Evolutionary conservation across 2,113 vertebrate species (phyloP).

Genomic region (Cygnus buccinator): DNA sequence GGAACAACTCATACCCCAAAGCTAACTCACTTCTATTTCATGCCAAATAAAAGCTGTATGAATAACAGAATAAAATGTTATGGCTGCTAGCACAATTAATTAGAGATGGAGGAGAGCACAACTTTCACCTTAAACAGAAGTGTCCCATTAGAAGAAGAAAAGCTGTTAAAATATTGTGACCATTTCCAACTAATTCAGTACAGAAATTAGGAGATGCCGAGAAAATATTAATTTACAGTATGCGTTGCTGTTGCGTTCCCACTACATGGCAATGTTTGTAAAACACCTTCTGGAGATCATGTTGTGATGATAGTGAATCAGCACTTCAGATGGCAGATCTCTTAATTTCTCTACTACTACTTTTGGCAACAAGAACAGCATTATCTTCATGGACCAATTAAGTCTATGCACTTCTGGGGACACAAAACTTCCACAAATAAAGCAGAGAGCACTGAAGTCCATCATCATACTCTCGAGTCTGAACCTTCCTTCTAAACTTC

Average conservation of each 20-base stretch:
- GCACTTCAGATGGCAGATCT: background rate
- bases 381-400: background rate
- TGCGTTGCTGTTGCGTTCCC: background rate
- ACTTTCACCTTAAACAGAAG: conserved; percentile 63
- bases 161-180: conserved; percentile 39
- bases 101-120: conserved; percentile 59
- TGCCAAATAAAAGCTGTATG: conserved; percentile 71
- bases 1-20: conserved; percentile 45
- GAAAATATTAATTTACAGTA: conserved; percentile 29
- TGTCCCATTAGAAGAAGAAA: conserved; percentile 42
- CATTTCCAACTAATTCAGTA: background rate
- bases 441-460: background rate
- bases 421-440: background rate
- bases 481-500: background rate
- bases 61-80: conserved; percentile 70
- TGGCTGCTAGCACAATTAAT: conserved; percentile 70
- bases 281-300: background rate
- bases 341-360: background rate
- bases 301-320: background rate
- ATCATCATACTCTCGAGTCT: background rate
- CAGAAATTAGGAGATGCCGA: conserved; percentile 11
- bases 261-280: background rate
- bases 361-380: fast-evolving
- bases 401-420: background rate
- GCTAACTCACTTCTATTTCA: conserved; percentile 57